phyloP scores from a whole-genome alignment of 2,113 vertebrate genomes.

The Mungos mungo region DNA sequence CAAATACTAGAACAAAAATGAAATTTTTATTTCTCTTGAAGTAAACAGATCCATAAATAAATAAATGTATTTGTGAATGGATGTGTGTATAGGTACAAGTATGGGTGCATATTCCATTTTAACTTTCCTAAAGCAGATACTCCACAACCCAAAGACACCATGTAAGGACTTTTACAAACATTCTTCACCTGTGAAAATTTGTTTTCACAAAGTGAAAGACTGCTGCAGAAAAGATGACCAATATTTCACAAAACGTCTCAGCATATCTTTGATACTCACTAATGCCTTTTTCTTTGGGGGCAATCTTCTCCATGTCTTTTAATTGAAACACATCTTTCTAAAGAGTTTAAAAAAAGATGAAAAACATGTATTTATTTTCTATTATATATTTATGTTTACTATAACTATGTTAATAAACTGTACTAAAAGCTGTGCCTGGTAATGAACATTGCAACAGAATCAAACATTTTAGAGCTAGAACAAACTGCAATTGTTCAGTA shows the following conservation, averaged over 20 bases:
- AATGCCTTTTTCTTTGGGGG: slow-evolving; percentile 97
- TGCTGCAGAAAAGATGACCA: neutral
- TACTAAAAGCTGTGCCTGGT: slow-evolving; percentile 28
- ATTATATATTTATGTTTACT: neutral
- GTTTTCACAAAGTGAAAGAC: slow-evolving; percentile 15
- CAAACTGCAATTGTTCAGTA: neutral
- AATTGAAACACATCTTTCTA: slow-evolving; percentile 99
- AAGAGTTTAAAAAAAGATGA: slow-evolving; percentile 59
- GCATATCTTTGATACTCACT: slow-evolving; percentile 87
- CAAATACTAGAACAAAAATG: neutral
- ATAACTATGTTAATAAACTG: slow-evolving; percentile 13
- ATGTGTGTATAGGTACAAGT: too few relatives aligned
- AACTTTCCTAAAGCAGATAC: neutral
- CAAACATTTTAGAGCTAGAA: slow-evolving; percentile 2
- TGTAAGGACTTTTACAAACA: neutral
- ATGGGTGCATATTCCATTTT: neutral
- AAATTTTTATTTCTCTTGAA: slow-evolving; percentile 26
- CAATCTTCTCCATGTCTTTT: slow-evolving; percentile 99
- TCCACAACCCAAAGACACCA: neutral
- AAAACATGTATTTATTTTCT: slow-evolving; percentile 40
- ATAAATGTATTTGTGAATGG: neutral
- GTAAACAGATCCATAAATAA: neutral
- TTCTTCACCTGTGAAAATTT: slow-evolving; percentile 13
- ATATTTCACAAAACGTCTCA: neutral
- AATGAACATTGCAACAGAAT: neutral